Evolutionary conservation across 2,113 vertebrate species (phyloP), one percentile per base, ranked within the genome.

Genomic region (Donacobius atricapilla): DNA sequence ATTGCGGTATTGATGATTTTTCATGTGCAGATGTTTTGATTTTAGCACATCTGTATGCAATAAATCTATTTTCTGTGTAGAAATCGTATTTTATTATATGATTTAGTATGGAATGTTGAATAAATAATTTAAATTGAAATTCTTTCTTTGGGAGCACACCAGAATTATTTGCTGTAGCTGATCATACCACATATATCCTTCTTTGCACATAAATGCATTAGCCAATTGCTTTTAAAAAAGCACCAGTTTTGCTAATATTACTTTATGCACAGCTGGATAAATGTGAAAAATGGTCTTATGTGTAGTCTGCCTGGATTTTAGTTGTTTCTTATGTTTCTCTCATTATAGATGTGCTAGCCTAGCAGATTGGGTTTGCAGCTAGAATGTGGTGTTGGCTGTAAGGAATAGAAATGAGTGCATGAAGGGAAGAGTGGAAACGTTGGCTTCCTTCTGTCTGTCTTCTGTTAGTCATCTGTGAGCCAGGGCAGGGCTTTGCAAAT

Each of bases 51-150:
- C 98, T 98, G 97, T 71, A 73, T 97, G 94, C 90, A 97, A 97
- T 98, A 97, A 97, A 96, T 95, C 95, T 86, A 91, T 95, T 94
- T 96, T 97, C 97, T 95, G 75, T 93, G 93, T 96, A 96, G 97
- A 94, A 92, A 93, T 40, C 28, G 75, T 88, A 95, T 97, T 98
- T 98, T 97, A 97, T 97, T 97, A 96, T 97, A 91, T 93, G 96
- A 97, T 97, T 98, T 97, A 90, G 96, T 90, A 96, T 96, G 94
- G 97, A 97, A 96, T 96, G 97, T 96, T 97, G 94, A 96, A 97
- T 98, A 97, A 98, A 98, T 97, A 97, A 97, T 94, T 97, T 93
- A 96, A 96, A 96, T 96, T 89, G 71, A 89, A 96, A 94, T 85
- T 94, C 45, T 95, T 97, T 95, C 77, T 66, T 92, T 96, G 82